phyloP scores from a whole-genome alignment of 1,140 invertebrate genomes.

The Drosophila subpulchrella region DNA sequence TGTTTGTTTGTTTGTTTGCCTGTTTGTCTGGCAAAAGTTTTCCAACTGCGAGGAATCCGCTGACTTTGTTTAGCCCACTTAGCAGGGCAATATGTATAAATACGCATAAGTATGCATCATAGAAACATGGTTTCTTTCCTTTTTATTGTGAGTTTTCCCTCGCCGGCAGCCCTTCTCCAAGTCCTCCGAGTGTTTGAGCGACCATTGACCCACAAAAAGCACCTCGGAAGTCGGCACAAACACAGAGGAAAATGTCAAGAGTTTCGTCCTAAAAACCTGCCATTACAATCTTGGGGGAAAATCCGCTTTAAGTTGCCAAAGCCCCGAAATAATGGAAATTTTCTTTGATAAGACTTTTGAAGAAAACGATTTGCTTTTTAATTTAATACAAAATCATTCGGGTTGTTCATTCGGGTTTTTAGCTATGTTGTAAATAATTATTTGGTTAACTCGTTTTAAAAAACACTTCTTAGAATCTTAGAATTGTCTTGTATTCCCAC shows the following conservation, averaged over 20 bases:
- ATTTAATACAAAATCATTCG: no score
- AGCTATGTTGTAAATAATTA: not conserved
- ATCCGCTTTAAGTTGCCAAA: constrained; percentile 11
- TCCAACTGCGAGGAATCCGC: constrained; percentile 35
- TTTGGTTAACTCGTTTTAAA: no score
- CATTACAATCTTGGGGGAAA: constrained; percentile 26
- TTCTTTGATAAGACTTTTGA: not conserved
- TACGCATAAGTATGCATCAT: constrained; percentile 43
- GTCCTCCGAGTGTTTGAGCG: constrained; percentile 24
- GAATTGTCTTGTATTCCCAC: no score
- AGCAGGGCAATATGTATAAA: constrained; percentile 46
- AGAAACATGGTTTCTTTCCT: constrained; percentile 38
- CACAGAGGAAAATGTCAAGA: constrained; percentile 18
- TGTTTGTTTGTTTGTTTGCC: constrained; percentile 29
- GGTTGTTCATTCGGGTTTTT: not conserved
- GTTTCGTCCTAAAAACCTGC: constrained; percentile 49
- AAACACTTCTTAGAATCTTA: no score
- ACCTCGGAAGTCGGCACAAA: constrained; percentile 1
- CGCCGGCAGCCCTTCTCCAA: constrained; percentile 4
- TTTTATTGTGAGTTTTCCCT: constrained; percentile 34
- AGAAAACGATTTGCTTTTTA: no score
- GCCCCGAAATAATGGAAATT: not conserved
- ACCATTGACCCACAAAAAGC: constrained; percentile 66
- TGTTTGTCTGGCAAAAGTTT: constrained; percentile 27
- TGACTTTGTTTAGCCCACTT: constrained; percentile 46